Evolutionary conservation across 2,113 vertebrate species (phyloP).

Genomic region (Pandion haliaetus): DNA sequence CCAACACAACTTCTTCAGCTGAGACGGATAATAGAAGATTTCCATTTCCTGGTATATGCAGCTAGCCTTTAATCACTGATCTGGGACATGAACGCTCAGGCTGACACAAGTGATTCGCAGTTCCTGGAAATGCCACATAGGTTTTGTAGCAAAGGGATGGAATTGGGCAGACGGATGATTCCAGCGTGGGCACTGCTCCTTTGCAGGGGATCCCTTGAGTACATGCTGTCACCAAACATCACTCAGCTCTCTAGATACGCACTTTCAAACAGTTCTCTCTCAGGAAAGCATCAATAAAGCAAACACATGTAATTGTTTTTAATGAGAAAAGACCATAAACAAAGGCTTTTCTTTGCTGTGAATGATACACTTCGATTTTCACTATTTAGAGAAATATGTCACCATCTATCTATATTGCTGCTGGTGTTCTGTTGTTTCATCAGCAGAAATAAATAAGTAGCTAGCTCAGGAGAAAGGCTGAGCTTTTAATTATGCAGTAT

Average conservation of each 20-base stretch:
- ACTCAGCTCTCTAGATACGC: not conserved
- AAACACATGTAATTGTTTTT: not conserved
- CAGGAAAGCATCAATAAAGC: not conserved
- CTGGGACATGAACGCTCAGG: not conserved
- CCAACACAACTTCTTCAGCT: not conserved
- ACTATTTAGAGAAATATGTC: not conserved
- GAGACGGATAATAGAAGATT: not conserved
- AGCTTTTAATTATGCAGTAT: not conserved
- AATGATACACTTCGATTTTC: not conserved
- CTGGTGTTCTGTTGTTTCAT: not conserved
- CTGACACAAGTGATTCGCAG: fast-evolving
- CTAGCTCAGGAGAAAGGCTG: not conserved
- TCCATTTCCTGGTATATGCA: not conserved
- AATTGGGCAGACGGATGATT: not conserved
- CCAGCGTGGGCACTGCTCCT: not conserved
- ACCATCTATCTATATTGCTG: not conserved
- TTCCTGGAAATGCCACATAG: not conserved
- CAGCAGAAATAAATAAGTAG: not conserved
- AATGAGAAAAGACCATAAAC: not conserved
- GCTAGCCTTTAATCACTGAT: not conserved
- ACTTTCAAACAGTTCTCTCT: not conserved
- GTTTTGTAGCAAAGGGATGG: not conserved
- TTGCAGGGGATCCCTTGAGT: not conserved
- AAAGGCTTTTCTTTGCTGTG: not conserved
- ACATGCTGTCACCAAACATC: not conserved